phyloP scores from a whole-genome alignment of 2,797 vertebrate genomes.

The Chrysolophus pictus region DNA sequence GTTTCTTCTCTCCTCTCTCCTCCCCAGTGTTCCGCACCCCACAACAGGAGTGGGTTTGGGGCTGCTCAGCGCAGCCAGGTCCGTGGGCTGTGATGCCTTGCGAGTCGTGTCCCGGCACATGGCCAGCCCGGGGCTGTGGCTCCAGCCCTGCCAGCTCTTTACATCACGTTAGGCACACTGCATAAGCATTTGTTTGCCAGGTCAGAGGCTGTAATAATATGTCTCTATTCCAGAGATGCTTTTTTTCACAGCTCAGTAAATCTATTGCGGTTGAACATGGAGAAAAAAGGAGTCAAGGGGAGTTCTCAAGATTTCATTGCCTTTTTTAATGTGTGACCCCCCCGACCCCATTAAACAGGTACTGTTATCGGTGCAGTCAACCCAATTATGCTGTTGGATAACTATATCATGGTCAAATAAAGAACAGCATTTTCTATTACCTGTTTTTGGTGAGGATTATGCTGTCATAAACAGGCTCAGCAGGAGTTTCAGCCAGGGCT shows the following conservation, averaged over 20 bases:
- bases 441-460: constrained; percentile 67
- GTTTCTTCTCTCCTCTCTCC: background rate
- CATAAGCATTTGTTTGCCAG: constrained; percentile 17
- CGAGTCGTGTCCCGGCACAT: background rate
- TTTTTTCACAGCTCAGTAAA: constrained; percentile 25
- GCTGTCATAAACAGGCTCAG: constrained; percentile 71
- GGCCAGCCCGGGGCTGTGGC: background rate
- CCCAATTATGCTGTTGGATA: constrained; percentile 23
- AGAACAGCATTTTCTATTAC: constrained; percentile 48
- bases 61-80: background rate
- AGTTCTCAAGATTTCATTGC: constrained; percentile 29
- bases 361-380: constrained; percentile 31
- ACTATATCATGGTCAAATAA: constrained; percentile 28
- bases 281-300: background rate
- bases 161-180: background rate
- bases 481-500: constrained; percentile 48
- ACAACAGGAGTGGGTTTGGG: background rate
- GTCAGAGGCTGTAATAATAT: constrained; percentile 4
- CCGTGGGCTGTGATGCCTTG: background rate
- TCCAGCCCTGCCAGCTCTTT: background rate
- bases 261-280: background rate
- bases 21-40: background rate
- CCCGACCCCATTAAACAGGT: background rate
- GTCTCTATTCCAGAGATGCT: constrained; percentile 6
- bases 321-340: background rate